These are phyloP conservation scores for Drosophila falleni DNA, from an alignment of 2,888 invertebrate genomes.

Conservation along the genomic window DNA sequence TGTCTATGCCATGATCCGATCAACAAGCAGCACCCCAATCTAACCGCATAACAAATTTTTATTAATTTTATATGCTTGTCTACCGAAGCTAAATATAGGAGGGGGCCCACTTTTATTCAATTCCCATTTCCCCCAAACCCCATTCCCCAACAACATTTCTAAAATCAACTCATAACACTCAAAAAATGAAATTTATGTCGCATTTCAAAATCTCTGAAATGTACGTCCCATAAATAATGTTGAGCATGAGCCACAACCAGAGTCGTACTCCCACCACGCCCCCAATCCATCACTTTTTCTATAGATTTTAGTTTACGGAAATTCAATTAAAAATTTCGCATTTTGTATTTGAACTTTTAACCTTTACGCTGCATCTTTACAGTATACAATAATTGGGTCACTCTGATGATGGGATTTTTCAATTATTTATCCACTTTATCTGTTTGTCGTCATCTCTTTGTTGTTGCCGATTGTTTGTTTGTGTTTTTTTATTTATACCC, in stretches of 20 bases:
- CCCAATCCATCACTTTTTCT: neutral
- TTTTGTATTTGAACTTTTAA: constrained; percentile 66
- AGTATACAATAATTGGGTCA: constrained; percentile 67
- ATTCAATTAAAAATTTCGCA: constrained; percentile 65
- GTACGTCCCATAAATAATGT: constrained; percentile 36
- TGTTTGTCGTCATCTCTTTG: constrained; percentile 65
- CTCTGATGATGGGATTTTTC: constrained; percentile 63
- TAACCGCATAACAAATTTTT: constrained; percentile 53
- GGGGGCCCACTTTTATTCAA: constrained; percentile 7
- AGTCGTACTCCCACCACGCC: neutral
- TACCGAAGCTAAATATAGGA: constrained; percentile 43
- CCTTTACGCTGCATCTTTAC: constrained; percentile 42
- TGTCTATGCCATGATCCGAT: constrained; percentile 13
- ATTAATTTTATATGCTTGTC: constrained; percentile 45
- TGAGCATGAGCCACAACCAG: neutral
- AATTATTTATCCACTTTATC: constrained; percentile 65
- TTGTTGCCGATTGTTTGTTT: constrained; percentile 36
- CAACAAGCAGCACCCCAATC: constrained; percentile 6
- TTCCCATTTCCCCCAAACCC: neutral
- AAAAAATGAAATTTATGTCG: constrained; percentile 43
- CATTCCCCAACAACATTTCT: constrained; percentile 12
- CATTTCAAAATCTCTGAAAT: constrained; percentile 51
- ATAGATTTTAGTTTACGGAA: constrained; percentile 11
- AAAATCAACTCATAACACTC: constrained; percentile 46
- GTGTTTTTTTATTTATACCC: constrained; percentile 4